Evolutionary conservation across 2,113 vertebrate genomes (phyloP), one percentile per base, ranked within the genome.

Genomic region (Motacilla alba): DNA sequence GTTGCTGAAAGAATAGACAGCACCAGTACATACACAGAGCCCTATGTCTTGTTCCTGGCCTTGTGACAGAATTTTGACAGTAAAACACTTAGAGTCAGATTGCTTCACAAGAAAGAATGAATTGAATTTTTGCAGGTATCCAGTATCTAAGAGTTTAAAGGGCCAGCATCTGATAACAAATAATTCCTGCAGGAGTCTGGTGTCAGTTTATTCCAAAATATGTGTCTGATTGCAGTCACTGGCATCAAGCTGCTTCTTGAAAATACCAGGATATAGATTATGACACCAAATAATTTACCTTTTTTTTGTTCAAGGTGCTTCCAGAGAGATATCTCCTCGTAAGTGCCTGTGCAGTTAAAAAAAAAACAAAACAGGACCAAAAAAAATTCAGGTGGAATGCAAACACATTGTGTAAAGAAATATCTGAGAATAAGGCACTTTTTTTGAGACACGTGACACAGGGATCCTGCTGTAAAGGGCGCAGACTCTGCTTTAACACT

Each of bases 21-120:
- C 27, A 26, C 70, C 58, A 67, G 59, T 52, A 69, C 39, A 30
- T 63, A 93, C 66, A 85, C n/a, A 53, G 46, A 47, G 63, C 33
- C 73, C 84, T 69, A 33, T 92, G 78, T 77, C 81, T 95, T 19
- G 0, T 62, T 93, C 60, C 87, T 81, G 87, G 91, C 67, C 43
- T 82, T 43, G 31, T 47, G 46, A 77, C 70, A 83, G 81, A 91
- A 88, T 55, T 87, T 83, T 85, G 74, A 50, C 77, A 91, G 87
- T 68, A 85, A 94, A 91, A 90, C 59, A 77, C 55, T 91, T 91
- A 69, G 75, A 96, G 90, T 70, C 69, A 89, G 78, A 90, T 94
- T 90, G 59, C 84, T 93, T 95, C 84, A 73, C 67, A 85, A 89
- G 91, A 95, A 95, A 94, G 74, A 90, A 87, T 59, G 23, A 87